Conservation (phyloP, 1,140 invertebrate species). For the Scaptodrosophila lebanonensis region DNA sequence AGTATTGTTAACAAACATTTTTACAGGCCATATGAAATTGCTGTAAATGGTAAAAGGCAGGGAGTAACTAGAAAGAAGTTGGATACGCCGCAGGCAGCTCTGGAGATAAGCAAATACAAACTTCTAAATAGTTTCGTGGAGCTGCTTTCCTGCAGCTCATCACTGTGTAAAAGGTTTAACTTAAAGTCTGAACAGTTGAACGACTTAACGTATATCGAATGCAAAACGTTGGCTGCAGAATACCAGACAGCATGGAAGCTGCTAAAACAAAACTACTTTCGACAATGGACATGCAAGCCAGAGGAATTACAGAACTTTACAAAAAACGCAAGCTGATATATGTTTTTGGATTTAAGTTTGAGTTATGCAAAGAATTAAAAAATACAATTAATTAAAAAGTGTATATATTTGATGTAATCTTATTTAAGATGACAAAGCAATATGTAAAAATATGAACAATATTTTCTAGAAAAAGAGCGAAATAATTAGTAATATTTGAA, state of each 20-base stretch:
- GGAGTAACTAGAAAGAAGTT: conserved; percentile 87
- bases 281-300: conserved; percentile 80
- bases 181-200: conserved; percentile 34
- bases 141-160: conserved; percentile 69
- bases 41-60: conserved; percentile 87
- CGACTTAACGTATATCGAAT: conserved; percentile 77
- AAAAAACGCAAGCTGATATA: no score
- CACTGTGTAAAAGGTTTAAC: conserved; percentile 58
- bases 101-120: conserved; percentile 82
- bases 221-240: conserved; percentile 77
- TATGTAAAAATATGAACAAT: no score
- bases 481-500: no score
- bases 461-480: no score
- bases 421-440: no score
- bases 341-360: background rate
- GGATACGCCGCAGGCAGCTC: conserved; percentile 78
- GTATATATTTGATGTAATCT: no score
- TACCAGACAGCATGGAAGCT: conserved; percentile 78
- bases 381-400: background rate
- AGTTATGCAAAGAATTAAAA: background rate
- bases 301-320: conserved; percentile 75
- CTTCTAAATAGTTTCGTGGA: conserved; percentile 80
- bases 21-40: conserved; percentile 83
- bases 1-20: conserved; percentile 72
- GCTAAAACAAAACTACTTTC: conserved; percentile 79